Conservation (phyloP, 2,113 vertebrate species). For the Lampris megalopsis region DNA sequence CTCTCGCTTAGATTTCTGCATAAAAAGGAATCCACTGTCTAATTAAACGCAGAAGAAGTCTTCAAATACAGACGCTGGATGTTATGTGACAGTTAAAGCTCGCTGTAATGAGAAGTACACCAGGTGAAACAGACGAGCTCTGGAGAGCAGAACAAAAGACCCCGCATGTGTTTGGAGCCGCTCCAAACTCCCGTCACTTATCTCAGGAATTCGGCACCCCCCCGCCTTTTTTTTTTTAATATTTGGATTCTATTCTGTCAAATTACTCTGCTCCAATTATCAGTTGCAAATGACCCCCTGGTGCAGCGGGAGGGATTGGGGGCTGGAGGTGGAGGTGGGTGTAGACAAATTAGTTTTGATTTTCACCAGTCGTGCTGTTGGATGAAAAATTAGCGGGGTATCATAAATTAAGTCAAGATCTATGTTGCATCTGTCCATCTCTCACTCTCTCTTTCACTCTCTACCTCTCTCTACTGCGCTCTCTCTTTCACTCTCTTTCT, state of each 20-base stretch:
- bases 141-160: constrained; percentile 56
- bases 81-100: constrained; percentile 67
- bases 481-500: background rate
- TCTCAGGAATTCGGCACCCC: constrained; percentile 50
- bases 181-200: constrained; percentile 51
- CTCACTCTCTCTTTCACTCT: background rate
- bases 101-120: constrained; percentile 59
- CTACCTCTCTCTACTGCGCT: no score
- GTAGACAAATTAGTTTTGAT: constrained; percentile 44
- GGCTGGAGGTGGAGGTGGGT: constrained; percentile 16
- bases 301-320: constrained; percentile 30
- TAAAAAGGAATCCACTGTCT: constrained; percentile 17
- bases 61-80: constrained; percentile 51
- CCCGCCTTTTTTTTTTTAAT: constrained; percentile 8
- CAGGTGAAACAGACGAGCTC: constrained; percentile 65
- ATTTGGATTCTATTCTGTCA: constrained; percentile 37
- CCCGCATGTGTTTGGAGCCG: constrained; percentile 62
- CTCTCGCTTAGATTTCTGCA: constrained; percentile 27
- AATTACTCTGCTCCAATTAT: constrained; percentile 65
- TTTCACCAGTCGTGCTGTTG: constrained; percentile 36
- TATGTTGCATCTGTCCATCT: background rate
- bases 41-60: constrained; percentile 50
- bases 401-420: constrained; percentile 6
- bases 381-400: constrained; percentile 34
- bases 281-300: constrained; percentile 59